A percentile compares a stretch with the other conserved stretches of the same genome.
Evolutionary conservation across 2,888 invertebrate species (phyloP).

Genomic region (Rhagophthalmus giganteus): DNA sequence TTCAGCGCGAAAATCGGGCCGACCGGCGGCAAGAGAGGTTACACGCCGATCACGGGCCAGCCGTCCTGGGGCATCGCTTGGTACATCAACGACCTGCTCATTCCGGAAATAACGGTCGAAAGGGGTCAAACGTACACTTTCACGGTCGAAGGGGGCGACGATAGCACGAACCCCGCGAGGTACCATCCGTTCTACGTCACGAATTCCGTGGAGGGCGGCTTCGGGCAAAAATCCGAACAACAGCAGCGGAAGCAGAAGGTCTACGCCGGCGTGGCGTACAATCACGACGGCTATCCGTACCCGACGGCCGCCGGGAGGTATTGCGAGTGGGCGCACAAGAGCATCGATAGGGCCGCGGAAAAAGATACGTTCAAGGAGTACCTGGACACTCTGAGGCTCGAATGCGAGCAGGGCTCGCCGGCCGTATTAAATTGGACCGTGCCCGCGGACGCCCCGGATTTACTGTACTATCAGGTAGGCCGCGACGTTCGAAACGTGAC

Average conservation of each 20-base stretch:
- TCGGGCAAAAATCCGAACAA: constrained; percentile 73
- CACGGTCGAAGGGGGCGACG: constrained; percentile 81
- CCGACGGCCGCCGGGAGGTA: constrained; percentile 84
- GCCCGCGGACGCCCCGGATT: constrained; percentile 78
- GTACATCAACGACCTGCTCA: constrained; percentile 89
- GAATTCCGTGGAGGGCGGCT: constrained; percentile 82
- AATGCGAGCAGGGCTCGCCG: constrained; percentile 77
- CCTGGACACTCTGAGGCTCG: constrained; percentile 72
- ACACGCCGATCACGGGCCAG: constrained; percentile 76
- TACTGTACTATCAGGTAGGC: constrained; percentile 84
- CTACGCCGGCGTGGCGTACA: constrained; percentile 80
- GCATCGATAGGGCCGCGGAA: constrained; percentile 71
- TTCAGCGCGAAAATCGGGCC: constrained; percentile 82
- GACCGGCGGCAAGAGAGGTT: constrained; percentile 79
- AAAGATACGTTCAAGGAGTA: constrained; percentile 78
- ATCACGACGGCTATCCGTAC: constrained; percentile 74
- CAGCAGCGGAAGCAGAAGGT: constrained; percentile 71
- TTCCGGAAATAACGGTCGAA: constrained; percentile 87
- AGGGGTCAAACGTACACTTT: constrained; percentile 86
- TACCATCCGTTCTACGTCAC: constrained; percentile 94
- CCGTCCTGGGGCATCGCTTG: constrained; percentile 90
- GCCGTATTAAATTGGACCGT: constrained; percentile 85
- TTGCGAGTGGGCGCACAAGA: constrained; percentile 85
- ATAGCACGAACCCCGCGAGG: constrained; percentile 76
- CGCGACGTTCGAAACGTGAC: too few relatives aligned